Percentiles rank a stretch among this genome's conserved stretches.
phyloP scores from a whole-genome alignment of 2,888 invertebrate species.

The Nephrotoma appendiculata region DNA sequence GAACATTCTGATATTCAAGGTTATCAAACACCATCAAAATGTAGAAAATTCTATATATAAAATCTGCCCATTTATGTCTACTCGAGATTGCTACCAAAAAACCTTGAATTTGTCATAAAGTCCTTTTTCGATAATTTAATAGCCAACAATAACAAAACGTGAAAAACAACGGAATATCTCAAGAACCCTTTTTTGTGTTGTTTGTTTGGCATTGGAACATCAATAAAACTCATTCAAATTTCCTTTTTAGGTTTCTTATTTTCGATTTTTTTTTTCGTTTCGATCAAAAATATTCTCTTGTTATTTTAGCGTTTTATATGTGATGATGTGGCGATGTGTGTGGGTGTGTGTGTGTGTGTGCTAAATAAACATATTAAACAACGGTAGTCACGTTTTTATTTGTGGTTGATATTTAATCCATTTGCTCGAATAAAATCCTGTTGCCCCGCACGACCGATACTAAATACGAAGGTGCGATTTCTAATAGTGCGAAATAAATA shows the following conservation, averaged over 20 bases:
- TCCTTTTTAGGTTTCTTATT: background rate
- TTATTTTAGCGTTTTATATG: background rate
- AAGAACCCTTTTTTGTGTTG: background rate
- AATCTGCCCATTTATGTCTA: too few species aligned
- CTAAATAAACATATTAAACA: background rate
- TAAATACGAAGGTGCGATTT: background rate
- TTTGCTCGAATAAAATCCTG: background rate
- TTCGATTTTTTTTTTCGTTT: background rate
- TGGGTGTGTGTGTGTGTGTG: background rate
- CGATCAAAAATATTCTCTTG: background rate
- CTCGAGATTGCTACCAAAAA: too few species aligned
- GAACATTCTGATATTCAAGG: too few species aligned
- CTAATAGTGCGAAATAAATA: background rate
- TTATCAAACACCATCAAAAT: too few species aligned
- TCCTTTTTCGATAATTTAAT: background rate
- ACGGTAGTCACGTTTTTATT: background rate
- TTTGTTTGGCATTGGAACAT: background rate
- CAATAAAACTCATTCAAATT: background rate
- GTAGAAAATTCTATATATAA: too few species aligned
- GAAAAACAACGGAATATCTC: background rate
- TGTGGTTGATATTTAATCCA: background rate
- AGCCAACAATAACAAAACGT: background rate
- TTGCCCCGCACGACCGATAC: background rate
- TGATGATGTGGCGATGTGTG: background rate
- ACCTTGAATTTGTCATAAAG: too few species aligned